These are phyloP conservation scores for Argopecten irradians DNA, from an alignment of 1,140 invertebrate genomes.

Conservation along the genomic window DNA sequence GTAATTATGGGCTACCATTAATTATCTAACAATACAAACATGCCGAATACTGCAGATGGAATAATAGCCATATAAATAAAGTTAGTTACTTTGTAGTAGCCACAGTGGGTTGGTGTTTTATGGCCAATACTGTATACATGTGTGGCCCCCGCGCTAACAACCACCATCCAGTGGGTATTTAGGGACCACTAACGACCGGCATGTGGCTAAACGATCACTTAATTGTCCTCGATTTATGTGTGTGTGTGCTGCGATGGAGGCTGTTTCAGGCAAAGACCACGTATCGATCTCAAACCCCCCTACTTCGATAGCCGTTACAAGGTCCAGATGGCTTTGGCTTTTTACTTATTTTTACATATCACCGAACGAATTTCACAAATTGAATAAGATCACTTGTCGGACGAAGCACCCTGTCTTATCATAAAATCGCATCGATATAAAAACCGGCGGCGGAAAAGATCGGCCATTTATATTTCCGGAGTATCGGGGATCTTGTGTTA, in stretches of 20 bases:
- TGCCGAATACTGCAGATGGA: background rate
- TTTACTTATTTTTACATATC: constrained; percentile 23
- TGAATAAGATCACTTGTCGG: background rate
- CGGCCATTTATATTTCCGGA: background rate
- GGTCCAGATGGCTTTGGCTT: background rate
- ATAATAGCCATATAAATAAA: background rate
- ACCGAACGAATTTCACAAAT: background rate
- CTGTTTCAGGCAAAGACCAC: background rate
- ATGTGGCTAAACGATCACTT: background rate
- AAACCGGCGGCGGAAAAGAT: background rate
- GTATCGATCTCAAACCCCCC: background rate
- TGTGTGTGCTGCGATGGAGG: background rate
- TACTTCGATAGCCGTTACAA: background rate
- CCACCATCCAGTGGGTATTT: background rate
- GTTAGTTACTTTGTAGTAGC: background rate
- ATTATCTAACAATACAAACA: background rate
- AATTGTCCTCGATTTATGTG: constrained; percentile 3
- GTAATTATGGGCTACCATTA: background rate
- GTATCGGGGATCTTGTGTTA: background rate
- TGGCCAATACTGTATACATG: background rate
- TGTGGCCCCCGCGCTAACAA: background rate
- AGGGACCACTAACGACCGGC: background rate
- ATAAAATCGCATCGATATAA: background rate
- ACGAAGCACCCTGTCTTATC: constrained; percentile 9
- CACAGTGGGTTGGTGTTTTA: background rate